These are phyloP conservation scores for Corythornis cristatus DNA, from an alignment of 2,113 vertebrate genomes.

Conservation along the genomic window DNA sequence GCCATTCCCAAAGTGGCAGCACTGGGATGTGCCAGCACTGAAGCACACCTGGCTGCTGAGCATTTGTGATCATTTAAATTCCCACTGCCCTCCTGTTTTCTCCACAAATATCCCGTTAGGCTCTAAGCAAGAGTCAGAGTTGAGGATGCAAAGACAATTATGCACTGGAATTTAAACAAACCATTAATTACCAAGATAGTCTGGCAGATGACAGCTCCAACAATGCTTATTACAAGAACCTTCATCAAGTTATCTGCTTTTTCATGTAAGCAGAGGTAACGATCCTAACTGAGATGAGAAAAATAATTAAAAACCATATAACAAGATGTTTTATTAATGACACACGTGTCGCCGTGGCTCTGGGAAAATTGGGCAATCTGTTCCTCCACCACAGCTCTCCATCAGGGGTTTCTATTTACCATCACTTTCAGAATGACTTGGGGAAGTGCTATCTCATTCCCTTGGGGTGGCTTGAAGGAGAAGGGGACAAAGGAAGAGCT, in stretches of 20 bases:
- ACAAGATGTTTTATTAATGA: constrained; percentile 67
- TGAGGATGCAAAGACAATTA: background rate
- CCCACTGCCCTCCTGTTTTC: background rate
- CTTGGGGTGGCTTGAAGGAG: background rate
- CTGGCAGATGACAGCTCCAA: constrained; percentile 46
- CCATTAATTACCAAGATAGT: constrained; percentile 54
- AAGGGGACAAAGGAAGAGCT: background rate
- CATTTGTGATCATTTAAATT: background rate
- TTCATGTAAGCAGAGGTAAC: constrained; percentile 25
- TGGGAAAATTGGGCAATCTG: constrained; percentile 35
- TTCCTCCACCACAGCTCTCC: background rate
- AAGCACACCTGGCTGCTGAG: constrained; percentile 5
- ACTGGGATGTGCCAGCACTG: background rate
- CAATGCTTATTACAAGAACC: constrained; percentile 52
- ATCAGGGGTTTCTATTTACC: background rate
- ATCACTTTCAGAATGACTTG: background rate
- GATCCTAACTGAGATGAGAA: constrained; percentile 42
- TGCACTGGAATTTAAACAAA: constrained; percentile 36
- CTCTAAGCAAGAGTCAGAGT: constrained; percentile 10
- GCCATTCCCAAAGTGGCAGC: background rate
- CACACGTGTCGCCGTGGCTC: rapidly evolving
- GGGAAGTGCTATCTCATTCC: background rate
- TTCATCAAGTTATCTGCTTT: constrained; percentile 46
- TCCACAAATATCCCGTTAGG: constrained; percentile 2
- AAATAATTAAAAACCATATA: constrained; percentile 66